These are phyloP conservation scores for Cephalophus harveyi DNA, from an alignment of 2,113 vertebrate genomes.

Conservation along the genomic window DNA sequence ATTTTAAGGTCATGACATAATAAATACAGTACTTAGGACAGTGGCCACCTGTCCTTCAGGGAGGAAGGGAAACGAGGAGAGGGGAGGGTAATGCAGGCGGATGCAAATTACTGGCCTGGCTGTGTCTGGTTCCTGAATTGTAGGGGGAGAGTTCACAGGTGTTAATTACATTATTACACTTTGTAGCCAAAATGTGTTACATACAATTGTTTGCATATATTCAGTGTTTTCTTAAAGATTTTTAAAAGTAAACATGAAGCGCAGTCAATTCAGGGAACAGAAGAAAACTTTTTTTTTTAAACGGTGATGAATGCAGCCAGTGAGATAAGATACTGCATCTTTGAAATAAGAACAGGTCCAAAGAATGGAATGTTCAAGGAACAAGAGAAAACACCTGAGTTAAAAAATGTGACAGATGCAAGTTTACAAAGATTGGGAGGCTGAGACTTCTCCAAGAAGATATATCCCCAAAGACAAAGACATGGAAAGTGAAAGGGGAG, in stretches of 20 bases:
- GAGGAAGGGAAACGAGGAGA: neutral
- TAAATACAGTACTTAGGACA: neutral
- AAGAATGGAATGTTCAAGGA: neutral
- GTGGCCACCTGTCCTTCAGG: neutral
- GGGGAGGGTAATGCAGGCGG: neutral
- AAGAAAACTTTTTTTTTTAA: neutral
- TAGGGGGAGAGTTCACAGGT: neutral
- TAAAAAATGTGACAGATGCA: neutral
- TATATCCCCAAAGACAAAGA: neutral
- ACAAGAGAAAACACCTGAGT: slow-evolving; percentile 1
- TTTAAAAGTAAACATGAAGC: neutral
- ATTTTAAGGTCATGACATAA: neutral
- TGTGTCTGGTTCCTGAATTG: neutral
- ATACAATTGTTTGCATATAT: neutral
- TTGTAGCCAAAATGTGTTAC: neutral
- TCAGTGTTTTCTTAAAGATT: neutral
- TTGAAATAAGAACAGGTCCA: neutral
- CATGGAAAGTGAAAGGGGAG: neutral
- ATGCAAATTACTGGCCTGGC: neutral
- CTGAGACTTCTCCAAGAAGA: neutral
- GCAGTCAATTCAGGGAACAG: neutral
- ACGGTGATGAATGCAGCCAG: neutral
- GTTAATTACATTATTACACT: neutral
- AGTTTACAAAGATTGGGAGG: neutral
- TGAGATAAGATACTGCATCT: neutral